These are phyloP conservation scores for Ianthella basta DNA, from an alignment of 37 sponge, comb jelly and placozoan genomes.

Conservation along the genomic window DNA sequence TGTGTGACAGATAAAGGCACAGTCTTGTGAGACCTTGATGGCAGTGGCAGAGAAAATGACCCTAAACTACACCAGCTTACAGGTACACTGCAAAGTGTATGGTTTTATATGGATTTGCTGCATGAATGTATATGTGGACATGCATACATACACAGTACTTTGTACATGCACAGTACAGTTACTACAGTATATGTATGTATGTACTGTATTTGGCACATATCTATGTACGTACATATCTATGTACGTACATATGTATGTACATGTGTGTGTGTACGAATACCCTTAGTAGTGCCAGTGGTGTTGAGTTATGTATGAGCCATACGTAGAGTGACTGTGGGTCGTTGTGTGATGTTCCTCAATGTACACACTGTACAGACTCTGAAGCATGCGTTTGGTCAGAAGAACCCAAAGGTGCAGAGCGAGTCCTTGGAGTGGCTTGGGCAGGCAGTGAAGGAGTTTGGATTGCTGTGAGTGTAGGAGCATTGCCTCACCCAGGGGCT, in stretches of 20 bases:
- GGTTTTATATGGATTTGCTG: constrained; percentile 6
- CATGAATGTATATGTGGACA: too few relatives aligned
- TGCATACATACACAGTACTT: too few relatives aligned
- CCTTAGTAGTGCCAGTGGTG: not conserved
- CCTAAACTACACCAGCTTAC: constrained; percentile 68
- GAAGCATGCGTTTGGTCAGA: constrained; percentile 80
- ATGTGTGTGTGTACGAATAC: not conserved
- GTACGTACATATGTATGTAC: not conserved
- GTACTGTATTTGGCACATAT: too few relatives aligned
- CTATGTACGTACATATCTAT: too few relatives aligned
- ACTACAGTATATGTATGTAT: too few relatives aligned
- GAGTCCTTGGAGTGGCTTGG: constrained; percentile 83
- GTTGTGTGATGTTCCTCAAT: not conserved
- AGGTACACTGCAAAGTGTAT: not conserved
- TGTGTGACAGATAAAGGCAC: constrained; percentile 47
- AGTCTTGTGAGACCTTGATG: constrained; percentile 65
- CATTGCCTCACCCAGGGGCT: not conserved
- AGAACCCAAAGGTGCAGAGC: constrained; percentile 93
- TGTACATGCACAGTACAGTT: not conserved
- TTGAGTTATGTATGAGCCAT: not conserved
- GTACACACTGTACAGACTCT: constrained; percentile 61
- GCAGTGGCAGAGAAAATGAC: constrained; percentile 59
- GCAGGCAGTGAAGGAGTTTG: constrained; percentile 76
- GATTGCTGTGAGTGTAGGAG: constrained; percentile 49
- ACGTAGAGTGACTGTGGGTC: not conserved